phyloP scores from a whole-genome alignment of 1,140 invertebrate genomes.

The Lethrus apterus region DNA sequence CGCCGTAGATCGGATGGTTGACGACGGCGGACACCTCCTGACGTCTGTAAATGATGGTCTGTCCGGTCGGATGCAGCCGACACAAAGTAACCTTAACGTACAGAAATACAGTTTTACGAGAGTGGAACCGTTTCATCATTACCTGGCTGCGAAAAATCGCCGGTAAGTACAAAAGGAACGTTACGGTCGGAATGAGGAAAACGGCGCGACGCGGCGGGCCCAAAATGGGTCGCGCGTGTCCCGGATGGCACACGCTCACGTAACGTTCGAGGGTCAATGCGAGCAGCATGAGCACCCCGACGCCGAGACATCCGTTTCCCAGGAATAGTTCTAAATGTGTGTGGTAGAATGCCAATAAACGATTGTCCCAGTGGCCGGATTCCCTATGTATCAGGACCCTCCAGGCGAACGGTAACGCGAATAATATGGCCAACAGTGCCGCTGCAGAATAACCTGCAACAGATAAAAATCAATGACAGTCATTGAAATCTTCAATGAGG shows the following conservation, averaged over 20 bases:
- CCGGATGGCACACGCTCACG: constrained; percentile 72
- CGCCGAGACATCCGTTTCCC: constrained; percentile 64
- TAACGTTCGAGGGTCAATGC: constrained; percentile 73
- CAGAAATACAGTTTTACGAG: no score
- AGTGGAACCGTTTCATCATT: constrained; percentile 41
- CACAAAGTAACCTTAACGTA: constrained; percentile 55
- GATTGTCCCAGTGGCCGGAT: constrained; percentile 54
- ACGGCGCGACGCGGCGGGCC: constrained; percentile 55
- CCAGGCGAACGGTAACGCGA: constrained; percentile 63
- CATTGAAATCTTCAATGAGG: neutral
- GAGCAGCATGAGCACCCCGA: constrained; percentile 71
- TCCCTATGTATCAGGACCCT: constrained; percentile 59
- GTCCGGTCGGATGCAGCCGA: constrained; percentile 40
- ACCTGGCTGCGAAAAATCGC: constrained; percentile 50
- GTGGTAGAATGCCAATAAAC: constrained; percentile 62
- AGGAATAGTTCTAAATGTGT: constrained; percentile 66
- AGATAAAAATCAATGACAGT: constrained; percentile 14
- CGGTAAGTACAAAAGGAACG: constrained; percentile 58
- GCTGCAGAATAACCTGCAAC: constrained; percentile 61
- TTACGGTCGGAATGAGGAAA: constrained; percentile 51
- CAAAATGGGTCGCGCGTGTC: constrained; percentile 52
- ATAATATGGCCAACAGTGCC: constrained; percentile 60
- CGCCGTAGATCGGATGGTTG: constrained; percentile 37
- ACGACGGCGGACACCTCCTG: constrained; percentile 48
- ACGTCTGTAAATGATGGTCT: constrained; percentile 48